Evolutionary conservation across 2,113 vertebrate species (phyloP), one percentile per base, ranked within the genome.

Genomic region (Rhodinocichla rosea): DNA sequence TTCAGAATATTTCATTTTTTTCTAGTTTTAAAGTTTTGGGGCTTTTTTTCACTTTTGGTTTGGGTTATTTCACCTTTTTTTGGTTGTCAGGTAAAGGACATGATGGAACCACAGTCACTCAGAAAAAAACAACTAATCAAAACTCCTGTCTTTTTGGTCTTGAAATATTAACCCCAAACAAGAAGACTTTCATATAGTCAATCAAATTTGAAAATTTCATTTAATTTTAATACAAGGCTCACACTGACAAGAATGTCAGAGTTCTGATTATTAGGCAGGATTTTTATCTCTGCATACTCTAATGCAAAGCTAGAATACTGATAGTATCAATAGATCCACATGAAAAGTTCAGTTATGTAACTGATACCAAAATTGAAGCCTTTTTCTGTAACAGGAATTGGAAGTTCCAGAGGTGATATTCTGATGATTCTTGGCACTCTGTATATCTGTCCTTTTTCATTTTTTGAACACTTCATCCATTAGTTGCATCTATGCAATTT

Each of bases 11-110:
- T 27, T 50, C 0, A 8, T 53, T 89, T 52, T 16, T 70, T 92
- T 64, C 40, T 59, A 19, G n/a, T 12, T 45, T 63, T 45, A 45
- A 67, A 37, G 3, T 1, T 56, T 49, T 40, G 17, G 10, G 9
- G 0, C n/a, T 6, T 32, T 32, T 57, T 73, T 65, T 50, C 22
- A 19, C 2, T 17, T 81, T 24, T 7, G 1, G 4, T 37, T 69
- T 35, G 19, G 2, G 17, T 40, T 76, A 55, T 35, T 75, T 32
- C 22, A 9, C 10, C 9, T 2, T 42, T 57, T 63, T 83, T 68
- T 83, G 5, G 3, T 79, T 71, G 19, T 52, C 30, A 42, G 22
- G 7, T 65, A 63, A 70, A 40, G 35, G 27, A 87, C 40, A 11
- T 70, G 42, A 67, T 77, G 49, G 13, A 47, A 59, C 23, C 13